phyloP scores from a whole-genome alignment of 1,140 invertebrate species.

The Drepana arcuata region DNA sequence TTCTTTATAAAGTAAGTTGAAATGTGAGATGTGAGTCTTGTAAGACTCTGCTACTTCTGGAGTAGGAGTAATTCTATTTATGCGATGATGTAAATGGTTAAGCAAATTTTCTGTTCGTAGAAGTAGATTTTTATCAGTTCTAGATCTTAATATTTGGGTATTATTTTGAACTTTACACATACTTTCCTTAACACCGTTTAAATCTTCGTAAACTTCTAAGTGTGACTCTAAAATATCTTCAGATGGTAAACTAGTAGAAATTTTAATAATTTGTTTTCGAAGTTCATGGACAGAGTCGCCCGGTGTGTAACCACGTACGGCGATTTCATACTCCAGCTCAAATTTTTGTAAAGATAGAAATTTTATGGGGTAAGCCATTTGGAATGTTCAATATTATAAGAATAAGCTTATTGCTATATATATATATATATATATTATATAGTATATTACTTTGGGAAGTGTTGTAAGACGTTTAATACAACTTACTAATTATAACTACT shows the following conservation, averaged over 20 bases:
- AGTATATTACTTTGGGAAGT: no score
- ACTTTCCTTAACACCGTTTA: constrained; percentile 6
- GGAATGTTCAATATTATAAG: not conserved
- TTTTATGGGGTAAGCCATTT: constrained; percentile 13
- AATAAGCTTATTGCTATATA: no score
- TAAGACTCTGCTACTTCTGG: not conserved
- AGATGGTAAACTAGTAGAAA: constrained; percentile 7
- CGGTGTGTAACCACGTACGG: constrained; percentile 16
- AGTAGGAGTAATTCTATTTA: constrained; percentile 12
- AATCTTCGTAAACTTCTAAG: constrained; percentile 12
- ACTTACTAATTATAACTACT: no score
- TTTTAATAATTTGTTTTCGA: constrained; percentile 21
- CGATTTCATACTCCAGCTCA: constrained; percentile 23
- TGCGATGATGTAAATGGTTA: constrained; percentile 19
- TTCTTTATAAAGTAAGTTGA: not conserved
- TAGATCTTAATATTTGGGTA: constrained; percentile 1
- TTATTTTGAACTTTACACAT: constrained; percentile 7
- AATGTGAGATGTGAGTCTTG: not conserved
- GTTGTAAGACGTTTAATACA: no score
- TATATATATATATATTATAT: no score
- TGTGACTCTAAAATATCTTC: constrained; percentile 19
- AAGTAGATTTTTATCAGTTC: constrained; percentile 13
- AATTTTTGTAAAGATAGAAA: constrained; percentile 20
- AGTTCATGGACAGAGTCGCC: constrained; percentile 16
- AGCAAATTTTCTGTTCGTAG: constrained; percentile 13